phyloP scores from a whole-genome alignment of 2,888 invertebrate species.

The Myathropa florea region DNA sequence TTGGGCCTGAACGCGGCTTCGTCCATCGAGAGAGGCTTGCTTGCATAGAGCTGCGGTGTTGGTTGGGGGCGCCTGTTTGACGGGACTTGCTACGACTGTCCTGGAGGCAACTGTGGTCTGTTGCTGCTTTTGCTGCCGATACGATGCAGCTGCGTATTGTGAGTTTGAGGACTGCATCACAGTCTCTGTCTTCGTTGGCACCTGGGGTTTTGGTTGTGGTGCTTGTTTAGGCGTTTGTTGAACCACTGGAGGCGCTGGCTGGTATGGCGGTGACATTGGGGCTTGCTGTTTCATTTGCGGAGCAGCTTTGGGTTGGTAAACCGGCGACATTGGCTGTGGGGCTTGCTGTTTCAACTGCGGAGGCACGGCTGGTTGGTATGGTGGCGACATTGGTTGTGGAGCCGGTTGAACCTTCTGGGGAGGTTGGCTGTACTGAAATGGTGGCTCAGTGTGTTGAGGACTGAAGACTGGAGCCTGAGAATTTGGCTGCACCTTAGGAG shows the following conservation, averaged over 20 bases:
- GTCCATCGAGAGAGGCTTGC: constrained; percentile 53
- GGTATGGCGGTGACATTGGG: background rate
- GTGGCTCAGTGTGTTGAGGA: background rate
- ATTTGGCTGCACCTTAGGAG: constrained; percentile 1
- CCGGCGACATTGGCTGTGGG: background rate
- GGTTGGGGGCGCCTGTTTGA: constrained; percentile 32
- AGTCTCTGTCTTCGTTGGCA: constrained; percentile 43
- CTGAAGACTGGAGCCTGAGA: background rate
- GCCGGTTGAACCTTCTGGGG: constrained; percentile 5
- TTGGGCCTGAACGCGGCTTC: constrained; percentile 73
- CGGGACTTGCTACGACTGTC: constrained; percentile 40
- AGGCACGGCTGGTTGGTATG: background rate
- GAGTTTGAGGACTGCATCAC: constrained; percentile 29
- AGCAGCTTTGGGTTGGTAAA: background rate
- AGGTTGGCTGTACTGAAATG: background rate
- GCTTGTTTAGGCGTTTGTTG: constrained; percentile 59
- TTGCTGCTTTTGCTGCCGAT: constrained; percentile 10
- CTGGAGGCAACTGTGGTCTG: constrained; percentile 48
- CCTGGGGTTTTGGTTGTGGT: constrained; percentile 66
- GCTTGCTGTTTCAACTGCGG: background rate
- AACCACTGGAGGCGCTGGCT: background rate
- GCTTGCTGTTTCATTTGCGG: background rate
- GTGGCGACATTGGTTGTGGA: background rate
- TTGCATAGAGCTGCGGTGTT: constrained; percentile 40
- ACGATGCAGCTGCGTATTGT: constrained; percentile 18